These are phyloP conservation scores for Pachydiplax longipennis DNA, from an alignment of 2,888 invertebrate genomes.

Conservation along the genomic window DNA sequence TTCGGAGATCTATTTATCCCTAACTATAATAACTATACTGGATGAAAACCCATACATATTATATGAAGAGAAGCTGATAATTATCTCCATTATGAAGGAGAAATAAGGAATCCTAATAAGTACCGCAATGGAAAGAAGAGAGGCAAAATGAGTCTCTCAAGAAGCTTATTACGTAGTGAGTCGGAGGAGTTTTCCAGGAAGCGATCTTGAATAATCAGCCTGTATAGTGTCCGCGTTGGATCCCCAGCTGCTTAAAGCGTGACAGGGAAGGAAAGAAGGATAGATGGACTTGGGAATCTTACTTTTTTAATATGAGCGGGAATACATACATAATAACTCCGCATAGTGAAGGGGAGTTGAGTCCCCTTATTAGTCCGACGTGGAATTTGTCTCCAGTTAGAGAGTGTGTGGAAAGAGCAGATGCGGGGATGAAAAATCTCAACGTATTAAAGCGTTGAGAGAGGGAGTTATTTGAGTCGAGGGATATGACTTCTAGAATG, in stretches of 20 bases:
- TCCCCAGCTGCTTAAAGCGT: slow-evolving; percentile 39
- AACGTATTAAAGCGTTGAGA: slow-evolving; percentile 22
- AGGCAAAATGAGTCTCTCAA: not conserved
- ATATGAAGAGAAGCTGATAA: not conserved
- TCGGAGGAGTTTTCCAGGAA: not conserved
- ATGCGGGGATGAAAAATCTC: slow-evolving; percentile 38
- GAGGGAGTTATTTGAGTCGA: not conserved
- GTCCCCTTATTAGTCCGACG: slow-evolving; percentile 19
- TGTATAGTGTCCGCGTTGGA: not conserved
- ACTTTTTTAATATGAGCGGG: not conserved
- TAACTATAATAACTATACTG: too few relatives aligned
- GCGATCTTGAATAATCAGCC: slow-evolving; percentile 40
- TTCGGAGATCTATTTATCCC: too few relatives aligned
- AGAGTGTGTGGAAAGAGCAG: not conserved
- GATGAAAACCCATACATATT: too few relatives aligned
- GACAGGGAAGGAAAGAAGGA: slow-evolving; percentile 38
- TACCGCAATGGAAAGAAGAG: not conserved
- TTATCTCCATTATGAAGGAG: not conserved
- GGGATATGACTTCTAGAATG: not conserved
- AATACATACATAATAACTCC: not conserved
- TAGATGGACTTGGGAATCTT: not conserved
- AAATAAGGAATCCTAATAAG: not conserved
- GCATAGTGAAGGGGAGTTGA: not conserved
- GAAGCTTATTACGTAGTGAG: not conserved
- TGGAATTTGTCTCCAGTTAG: slow-evolving; percentile 11